Evolutionary conservation across 2,797 vertebrate genomes (phyloP).

Genomic region (Myotis daubentonii): DNA sequence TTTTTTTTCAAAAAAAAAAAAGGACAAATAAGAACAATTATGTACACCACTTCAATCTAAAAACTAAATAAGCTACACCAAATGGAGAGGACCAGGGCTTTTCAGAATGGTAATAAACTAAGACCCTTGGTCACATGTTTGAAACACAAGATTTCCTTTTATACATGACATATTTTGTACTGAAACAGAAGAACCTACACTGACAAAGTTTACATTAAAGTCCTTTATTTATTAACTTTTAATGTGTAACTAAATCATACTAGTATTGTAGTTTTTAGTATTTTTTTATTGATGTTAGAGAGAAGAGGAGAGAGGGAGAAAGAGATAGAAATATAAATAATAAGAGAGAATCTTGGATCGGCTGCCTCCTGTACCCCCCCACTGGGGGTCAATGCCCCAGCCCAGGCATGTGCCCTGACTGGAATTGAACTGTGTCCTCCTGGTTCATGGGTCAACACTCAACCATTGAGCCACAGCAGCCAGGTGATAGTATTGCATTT

Average conservation of each 20-base stretch:
- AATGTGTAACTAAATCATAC: background rate
- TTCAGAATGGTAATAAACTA: conserved; percentile 21
- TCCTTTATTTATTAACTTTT: conserved; percentile 6
- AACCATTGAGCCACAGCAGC: no score
- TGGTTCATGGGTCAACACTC: no score
- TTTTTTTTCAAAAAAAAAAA: background rate
- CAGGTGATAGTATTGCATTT: background rate
- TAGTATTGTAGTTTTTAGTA: no score
- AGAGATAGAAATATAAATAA: no score
- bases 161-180: background rate
- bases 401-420: no score
- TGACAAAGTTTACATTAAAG: background rate
- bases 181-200: background rate
- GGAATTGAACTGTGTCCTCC: no score
- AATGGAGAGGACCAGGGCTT: background rate
- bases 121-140: background rate
- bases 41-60: background rate
- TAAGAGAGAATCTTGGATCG: no score
- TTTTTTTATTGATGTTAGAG: no score
- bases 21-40: background rate
- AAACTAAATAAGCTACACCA: conserved; percentile 11
- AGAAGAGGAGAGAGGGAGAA: no score
- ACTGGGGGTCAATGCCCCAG: no score
- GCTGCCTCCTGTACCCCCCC: no score
- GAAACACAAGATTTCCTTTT: conserved; percentile 15